phyloP scores from a whole-genome alignment of 2,797 vertebrate species.

The Botia kubotai region DNA sequence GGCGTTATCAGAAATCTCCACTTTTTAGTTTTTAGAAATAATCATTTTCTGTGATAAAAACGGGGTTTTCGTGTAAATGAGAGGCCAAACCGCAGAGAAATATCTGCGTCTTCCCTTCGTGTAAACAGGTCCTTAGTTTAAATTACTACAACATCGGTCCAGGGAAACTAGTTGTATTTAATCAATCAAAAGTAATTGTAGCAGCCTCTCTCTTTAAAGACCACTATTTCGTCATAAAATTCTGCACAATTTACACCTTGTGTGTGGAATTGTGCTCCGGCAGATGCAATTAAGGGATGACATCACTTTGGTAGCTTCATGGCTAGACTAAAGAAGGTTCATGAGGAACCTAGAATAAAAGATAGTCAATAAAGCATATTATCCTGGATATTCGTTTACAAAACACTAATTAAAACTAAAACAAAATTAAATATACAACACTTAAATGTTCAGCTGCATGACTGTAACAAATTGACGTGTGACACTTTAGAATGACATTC shows the following conservation, averaged over 20 bases:
- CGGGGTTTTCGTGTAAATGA: no score
- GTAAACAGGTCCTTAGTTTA: not conserved
- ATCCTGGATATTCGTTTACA: no score
- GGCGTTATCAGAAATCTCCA: no score
- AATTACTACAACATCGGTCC: slow-evolving; percentile 12
- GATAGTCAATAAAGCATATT: no score
- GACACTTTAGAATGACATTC: no score
- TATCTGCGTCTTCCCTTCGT: no score
- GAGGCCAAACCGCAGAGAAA: no score
- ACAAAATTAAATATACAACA: not conserved
- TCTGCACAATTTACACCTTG: slow-evolving; percentile 1
- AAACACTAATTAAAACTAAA: no score
- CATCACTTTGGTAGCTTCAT: slow-evolving; percentile 22
- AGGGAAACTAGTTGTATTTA: slow-evolving; percentile 24
- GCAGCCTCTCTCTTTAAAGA: slow-evolving; percentile 38
- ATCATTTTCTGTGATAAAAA: no score
- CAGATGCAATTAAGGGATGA: not conserved
- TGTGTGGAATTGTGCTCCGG: not conserved
- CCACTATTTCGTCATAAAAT: slow-evolving; percentile 50
- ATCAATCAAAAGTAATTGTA: slow-evolving; percentile 17
- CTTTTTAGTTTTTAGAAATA: no score
- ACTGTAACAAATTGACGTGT: not conserved
- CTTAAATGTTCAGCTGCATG: not conserved
- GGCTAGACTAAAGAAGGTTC: not conserved
- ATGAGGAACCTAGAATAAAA: not conserved